Base-by-base conservation (phyloP, 2,888 invertebrate species). In the Hirtodrosophila histrioides region DNA sequence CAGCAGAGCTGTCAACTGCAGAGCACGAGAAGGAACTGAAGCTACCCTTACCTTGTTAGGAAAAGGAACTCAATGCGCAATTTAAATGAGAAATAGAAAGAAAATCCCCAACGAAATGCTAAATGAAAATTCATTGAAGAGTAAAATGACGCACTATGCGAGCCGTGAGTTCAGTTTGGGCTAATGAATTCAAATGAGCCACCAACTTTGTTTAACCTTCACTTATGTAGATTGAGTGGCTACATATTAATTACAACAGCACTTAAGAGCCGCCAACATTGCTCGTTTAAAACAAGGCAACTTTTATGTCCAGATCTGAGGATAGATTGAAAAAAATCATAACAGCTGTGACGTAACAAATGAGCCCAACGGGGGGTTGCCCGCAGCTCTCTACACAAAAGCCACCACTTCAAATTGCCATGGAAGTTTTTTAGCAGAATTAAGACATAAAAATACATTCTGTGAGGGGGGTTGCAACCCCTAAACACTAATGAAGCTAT, bases 341-440 rank as follows among this genome's bases (percentile, higher is more conserved):
- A 86, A 80, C 82, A 82, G 83, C 86, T 82, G 82, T 76, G 83
- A 69, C 77, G 80, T 63, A 83, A 74, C 86, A 83, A 76, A 83
- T 79, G 83, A 61, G 64, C 58, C 7, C 80, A 12, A 31, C 77
- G 60, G 83, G 77, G 82, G 73, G 65, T 64, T 53, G 43, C 65
- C 43, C 62, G 67, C 58, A 65, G 45, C 31, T 36, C 50, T 29
- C 27, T 37, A 50, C 55, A 36, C 39, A 12, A 54, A 41, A 56
- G 66, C 80, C 76, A 86, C 82, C 82, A 82, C 82, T 86, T 77
- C 69, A 86, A 83, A 70, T 79, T 67, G 75, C 66, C 58, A 70
- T 66, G 55, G 66, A 62, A 70, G 46, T 64, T 60, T 68, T 31
- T 67, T 64, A 64, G 65, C 65, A 31, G 74, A 79, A 82, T 83